Percentiles rank a stretch among this genome's conserved stretches.
phyloP scores from a whole-genome alignment of 2,888 invertebrate species.

The Mellilla xanthometata region DNA sequence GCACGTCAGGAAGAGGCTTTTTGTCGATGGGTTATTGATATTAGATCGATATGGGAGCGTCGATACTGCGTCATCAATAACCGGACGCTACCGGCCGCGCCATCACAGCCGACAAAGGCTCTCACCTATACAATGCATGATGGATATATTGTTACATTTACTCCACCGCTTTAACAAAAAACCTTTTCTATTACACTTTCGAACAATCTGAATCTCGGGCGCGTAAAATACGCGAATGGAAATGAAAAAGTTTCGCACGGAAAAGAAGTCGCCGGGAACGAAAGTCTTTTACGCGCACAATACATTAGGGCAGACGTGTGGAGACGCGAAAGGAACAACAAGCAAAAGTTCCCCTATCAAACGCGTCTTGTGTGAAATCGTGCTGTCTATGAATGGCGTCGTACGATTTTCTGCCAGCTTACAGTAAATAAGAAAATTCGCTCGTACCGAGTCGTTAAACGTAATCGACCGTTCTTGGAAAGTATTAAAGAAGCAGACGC shows the following conservation, averaged over 20 bases:
- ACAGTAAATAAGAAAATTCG: conserved; percentile 80
- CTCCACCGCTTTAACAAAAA: conserved; percentile 18
- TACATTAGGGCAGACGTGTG: conserved; percentile 23
- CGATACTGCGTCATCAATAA: conserved; percentile 65
- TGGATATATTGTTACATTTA: conserved; percentile 40
- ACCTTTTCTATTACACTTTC: conserved; percentile 2
- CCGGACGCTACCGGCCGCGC: conserved; percentile 45
- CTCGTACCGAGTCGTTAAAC: conserved; percentile 75
- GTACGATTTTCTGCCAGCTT: conserved; percentile 69
- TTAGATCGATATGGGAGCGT: conserved; percentile 66
- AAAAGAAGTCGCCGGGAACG: conserved; percentile 5
- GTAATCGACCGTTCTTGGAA: conserved; percentile 79
- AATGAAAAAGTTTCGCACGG: conserved; percentile 8
- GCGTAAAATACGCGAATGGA: conserved; percentile 3
- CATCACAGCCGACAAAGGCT: conserved; percentile 53
- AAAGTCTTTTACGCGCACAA: conserved; percentile 18
- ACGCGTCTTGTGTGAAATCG: conserved; percentile 66
- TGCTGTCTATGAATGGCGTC: conserved; percentile 54
- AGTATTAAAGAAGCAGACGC: conserved; percentile 79
- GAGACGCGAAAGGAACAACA: conserved; percentile 39
- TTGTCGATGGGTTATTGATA: conserved; percentile 78
- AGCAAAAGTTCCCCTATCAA: conserved; percentile 58
- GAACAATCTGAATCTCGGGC: neutral
- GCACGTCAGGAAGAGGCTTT: conserved; percentile 63
- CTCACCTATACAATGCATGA: conserved; percentile 44